Conservation (phyloP, 2,888 invertebrate genomes). For the Hofmannophila pseudospretella region DNA sequence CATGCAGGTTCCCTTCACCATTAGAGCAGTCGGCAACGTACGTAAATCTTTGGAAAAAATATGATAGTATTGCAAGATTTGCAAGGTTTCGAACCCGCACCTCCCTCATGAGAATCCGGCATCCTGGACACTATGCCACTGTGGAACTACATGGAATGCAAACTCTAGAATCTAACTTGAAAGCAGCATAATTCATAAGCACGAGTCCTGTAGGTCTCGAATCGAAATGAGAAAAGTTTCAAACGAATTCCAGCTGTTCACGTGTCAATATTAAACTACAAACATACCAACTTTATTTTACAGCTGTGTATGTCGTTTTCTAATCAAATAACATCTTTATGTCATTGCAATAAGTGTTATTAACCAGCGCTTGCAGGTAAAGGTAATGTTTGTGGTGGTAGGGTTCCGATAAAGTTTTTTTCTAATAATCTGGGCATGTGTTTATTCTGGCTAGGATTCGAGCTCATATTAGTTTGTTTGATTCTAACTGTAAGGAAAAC, state of each 20-base stretch:
- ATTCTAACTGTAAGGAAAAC: conserved; percentile 5
- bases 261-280: conserved; percentile 73
- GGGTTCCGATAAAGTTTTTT: conserved; percentile 67
- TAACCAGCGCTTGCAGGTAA: neutral
- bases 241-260: conserved; percentile 61
- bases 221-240: conserved; percentile 75
- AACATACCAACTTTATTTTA: conserved; percentile 36
- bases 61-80: too few species aligned
- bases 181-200: conserved; percentile 15
- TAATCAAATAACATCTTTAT: neutral
- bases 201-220: conserved; percentile 41
- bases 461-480: too few species aligned
- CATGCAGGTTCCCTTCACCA: too few species aligned
- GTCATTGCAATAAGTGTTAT: neutral
- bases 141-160: conserved; percentile 15
- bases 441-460: too few species aligned
- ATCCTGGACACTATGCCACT: too few species aligned
- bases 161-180: conserved; percentile 29
- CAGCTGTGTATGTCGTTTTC: neutral
- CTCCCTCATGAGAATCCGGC: too few species aligned
- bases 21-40: too few species aligned
- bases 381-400: conserved; percentile 20
- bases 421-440: conserved; percentile 43
- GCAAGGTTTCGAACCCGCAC: too few species aligned
- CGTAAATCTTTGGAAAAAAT: too few species aligned